Evolutionary conservation across 2,888 invertebrate genomes (phyloP).

Genomic region (Macaria notata): DNA sequence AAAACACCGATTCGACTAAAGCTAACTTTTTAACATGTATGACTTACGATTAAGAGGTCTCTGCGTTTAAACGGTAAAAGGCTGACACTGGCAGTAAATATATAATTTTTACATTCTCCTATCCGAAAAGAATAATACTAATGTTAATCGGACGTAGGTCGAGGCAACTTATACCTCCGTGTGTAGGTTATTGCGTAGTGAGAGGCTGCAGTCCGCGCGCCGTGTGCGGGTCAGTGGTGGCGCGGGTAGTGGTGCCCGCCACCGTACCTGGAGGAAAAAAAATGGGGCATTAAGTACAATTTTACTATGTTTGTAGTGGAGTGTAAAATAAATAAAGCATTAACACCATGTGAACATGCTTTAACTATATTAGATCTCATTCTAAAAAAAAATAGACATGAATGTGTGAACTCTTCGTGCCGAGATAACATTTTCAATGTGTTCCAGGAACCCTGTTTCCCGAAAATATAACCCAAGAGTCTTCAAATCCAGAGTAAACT

Average conservation of each 20-base stretch:
- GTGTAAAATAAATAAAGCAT: too few relatives aligned
- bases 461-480: too few relatives aligned
- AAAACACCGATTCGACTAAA: conserved; percentile 35
- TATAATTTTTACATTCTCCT: conserved; percentile 32
- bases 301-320: too few relatives aligned
- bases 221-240: conserved; percentile 71
- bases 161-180: conserved; percentile 17
- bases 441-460: too few relatives aligned
- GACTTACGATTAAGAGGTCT: conserved; percentile 30
- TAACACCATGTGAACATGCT: too few relatives aligned
- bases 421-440: too few relatives aligned
- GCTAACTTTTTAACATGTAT: conserved; percentile 35
- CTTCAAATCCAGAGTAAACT: too few relatives aligned
- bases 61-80: conserved; percentile 39
- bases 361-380: too few relatives aligned
- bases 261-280: conserved; percentile 55
- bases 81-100: conserved; percentile 53
- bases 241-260: conserved; percentile 70
- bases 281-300: too few relatives aligned
- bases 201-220: conserved; percentile 51
- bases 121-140: conserved; percentile 28
- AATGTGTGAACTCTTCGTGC: too few relatives aligned
- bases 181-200: conserved; percentile 39
- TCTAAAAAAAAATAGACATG: too few relatives aligned
- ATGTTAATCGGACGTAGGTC: conserved; percentile 25